Evolutionary conservation across 1,140 invertebrate species (phyloP).

Genomic region (Drosophila equinoxialis): DNA sequence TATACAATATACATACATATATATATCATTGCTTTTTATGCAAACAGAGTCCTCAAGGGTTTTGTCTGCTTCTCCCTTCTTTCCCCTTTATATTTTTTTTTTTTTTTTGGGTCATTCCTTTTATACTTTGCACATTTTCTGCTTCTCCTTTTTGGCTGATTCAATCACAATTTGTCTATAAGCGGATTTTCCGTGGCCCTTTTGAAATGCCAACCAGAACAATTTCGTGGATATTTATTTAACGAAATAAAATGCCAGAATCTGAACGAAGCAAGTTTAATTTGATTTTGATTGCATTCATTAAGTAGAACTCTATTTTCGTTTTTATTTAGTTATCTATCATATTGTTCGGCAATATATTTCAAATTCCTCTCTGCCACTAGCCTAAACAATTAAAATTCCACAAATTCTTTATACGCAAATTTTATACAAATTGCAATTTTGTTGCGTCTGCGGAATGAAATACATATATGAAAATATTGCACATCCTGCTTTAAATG

Average conservation of each 20-base stretch:
- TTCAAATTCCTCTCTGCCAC: neutral
- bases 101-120: conserved; percentile 15
- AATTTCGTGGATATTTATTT: conserved; percentile 22
- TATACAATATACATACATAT: neutral
- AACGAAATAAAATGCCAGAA: conserved; percentile 19
- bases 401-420: neutral
- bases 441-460: neutral
- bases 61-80: conserved; percentile 7
- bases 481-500: neutral
- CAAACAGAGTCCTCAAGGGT: neutral
- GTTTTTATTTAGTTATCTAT: conserved; percentile 41
- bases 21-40: conserved; percentile 2
- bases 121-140: conserved; percentile 28
- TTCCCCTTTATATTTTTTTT: neutral
- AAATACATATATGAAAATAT: conserved; percentile 50
- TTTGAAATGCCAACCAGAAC: conserved; percentile 39
- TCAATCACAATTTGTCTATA: conserved; percentile 37
- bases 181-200: conserved; percentile 43
- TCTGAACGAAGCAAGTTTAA: conserved; percentile 37
- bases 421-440: conserved; percentile 14
- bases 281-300: conserved; percentile 58
- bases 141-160: conserved; percentile 22
- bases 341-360: neutral
- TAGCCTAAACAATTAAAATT: conserved; percentile 1
- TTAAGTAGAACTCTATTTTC: conserved; percentile 52